A percentile compares a stretch with the other conserved stretches of the same genome.
phyloP scores from a whole-genome alignment of 2,113 vertebrate species.

The Mormyrus iriodes region DNA sequence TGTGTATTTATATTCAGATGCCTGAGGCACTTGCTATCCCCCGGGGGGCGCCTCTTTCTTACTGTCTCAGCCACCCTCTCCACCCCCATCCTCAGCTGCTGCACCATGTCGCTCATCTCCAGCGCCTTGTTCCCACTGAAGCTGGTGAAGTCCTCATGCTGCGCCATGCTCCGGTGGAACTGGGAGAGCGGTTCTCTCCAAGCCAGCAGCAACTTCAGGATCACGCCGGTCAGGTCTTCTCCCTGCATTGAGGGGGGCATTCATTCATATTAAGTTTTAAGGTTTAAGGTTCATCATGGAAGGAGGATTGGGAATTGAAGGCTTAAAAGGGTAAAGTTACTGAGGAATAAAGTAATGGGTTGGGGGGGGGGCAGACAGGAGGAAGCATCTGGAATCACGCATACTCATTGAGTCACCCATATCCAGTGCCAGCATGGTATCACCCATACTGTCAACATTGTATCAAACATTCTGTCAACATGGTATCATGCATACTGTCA shows the following conservation, averaged over 20 bases:
- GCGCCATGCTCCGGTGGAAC: constrained; percentile 62
- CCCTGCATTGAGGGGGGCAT: constrained; percentile 42
- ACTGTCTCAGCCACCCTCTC: constrained; percentile 71
- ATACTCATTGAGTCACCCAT: not conserved
- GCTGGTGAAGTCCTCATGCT: constrained; percentile 53
- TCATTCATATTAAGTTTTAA: not conserved
- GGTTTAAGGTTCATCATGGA: not conserved
- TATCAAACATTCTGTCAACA: not conserved
- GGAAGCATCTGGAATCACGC: not conserved
- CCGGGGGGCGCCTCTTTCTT: constrained; percentile 19
- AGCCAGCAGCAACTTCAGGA: constrained; percentile 66
- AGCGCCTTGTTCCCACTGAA: constrained; percentile 66
- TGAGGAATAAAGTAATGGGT: not conserved
- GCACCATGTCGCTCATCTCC: constrained; percentile 71
- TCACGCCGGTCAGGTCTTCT: constrained; percentile 65
- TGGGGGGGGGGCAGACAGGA: not conserved
- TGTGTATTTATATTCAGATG: not conserved
- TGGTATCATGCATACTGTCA: too few species aligned
- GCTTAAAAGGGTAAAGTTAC: too few species aligned
- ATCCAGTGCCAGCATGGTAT: not conserved
- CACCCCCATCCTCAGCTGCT: constrained; percentile 64
- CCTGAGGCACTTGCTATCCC: not conserved
- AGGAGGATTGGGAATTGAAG: not conserved
- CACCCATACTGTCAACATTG: not conserved
- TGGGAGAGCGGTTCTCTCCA: constrained; percentile 70